These are phyloP conservation scores for Heliconius congener DNA, from an alignment of 1,140 invertebrate genomes.

Conservation along the genomic window DNA sequence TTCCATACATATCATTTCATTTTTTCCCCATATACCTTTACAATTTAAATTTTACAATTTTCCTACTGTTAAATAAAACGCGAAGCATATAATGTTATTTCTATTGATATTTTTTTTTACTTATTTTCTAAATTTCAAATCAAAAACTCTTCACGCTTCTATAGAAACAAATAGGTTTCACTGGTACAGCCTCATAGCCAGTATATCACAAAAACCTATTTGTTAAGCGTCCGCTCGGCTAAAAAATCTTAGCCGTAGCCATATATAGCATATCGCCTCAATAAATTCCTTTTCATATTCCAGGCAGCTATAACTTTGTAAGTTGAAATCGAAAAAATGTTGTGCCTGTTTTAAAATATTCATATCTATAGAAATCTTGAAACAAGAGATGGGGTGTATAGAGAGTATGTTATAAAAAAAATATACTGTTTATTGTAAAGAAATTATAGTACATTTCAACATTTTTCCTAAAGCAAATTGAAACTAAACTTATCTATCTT, in stretches of 20 bases:
- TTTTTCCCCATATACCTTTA: background rate
- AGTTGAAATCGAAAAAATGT: background rate
- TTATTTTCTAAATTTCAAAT: background rate
- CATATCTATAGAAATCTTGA: background rate
- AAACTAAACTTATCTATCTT: no score
- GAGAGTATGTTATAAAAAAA: no score
- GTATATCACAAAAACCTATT: background rate
- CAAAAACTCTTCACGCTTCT: background rate
- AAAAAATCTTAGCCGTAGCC: background rate
- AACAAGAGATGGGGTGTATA: background rate
- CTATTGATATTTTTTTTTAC: background rate
- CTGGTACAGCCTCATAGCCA: background rate
- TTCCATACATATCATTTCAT: no score
- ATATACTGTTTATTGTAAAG: no score
- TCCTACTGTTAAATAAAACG: background rate
- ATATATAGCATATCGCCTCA: background rate
- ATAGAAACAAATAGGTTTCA: background rate
- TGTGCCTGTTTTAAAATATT: background rate
- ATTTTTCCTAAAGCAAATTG: no score
- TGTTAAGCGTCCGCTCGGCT: background rate
- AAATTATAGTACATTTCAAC: no score
- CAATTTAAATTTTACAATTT: no score
- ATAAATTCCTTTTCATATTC: conserved; percentile 1
- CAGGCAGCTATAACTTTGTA: background rate
- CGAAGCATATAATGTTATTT: background rate